Evolutionary conservation across 2,113 vertebrate genomes (phyloP).

Genomic region (Lethenteron reissneri): DNA sequence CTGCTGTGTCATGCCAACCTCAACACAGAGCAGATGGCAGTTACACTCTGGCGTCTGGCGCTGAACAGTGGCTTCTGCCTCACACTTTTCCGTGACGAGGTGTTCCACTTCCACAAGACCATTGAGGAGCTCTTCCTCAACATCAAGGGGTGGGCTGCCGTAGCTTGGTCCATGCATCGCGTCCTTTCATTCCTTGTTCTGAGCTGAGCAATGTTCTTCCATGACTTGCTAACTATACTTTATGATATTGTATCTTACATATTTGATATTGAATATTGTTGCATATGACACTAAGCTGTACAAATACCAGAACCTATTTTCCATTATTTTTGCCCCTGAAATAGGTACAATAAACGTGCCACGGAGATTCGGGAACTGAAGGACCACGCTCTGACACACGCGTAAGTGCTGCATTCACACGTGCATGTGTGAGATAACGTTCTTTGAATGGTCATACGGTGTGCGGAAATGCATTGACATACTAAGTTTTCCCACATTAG

Average conservation of each 20-base stretch:
- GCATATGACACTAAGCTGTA: no score
- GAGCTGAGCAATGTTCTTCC: neutral
- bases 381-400: constrained; percentile 34
- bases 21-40: constrained; percentile 28
- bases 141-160: constrained; percentile 42
- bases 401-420: constrained; percentile 23
- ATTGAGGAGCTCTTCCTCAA: constrained; percentile 44
- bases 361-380: constrained; percentile 62
- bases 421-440: no score
- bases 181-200: neutral
- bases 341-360: constrained; percentile 47
- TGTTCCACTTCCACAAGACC: constrained; percentile 51
- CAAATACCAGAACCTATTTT: no score
- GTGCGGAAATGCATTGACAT: no score
- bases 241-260: no score
- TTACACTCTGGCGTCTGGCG: constrained; percentile 54
- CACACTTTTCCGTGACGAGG: constrained; percentile 51
- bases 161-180: no score
- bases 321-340: constrained; percentile 7
- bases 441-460: no score
- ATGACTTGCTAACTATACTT: neutral
- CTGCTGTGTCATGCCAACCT: constrained; percentile 56
- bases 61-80: constrained; percentile 48
- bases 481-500: no score
- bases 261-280: no score